Evolutionary conservation across 2,888 invertebrate genomes (phyloP), one percentile per base, ranked within the genome.

Genomic region (Monopis laevigella): DNA sequence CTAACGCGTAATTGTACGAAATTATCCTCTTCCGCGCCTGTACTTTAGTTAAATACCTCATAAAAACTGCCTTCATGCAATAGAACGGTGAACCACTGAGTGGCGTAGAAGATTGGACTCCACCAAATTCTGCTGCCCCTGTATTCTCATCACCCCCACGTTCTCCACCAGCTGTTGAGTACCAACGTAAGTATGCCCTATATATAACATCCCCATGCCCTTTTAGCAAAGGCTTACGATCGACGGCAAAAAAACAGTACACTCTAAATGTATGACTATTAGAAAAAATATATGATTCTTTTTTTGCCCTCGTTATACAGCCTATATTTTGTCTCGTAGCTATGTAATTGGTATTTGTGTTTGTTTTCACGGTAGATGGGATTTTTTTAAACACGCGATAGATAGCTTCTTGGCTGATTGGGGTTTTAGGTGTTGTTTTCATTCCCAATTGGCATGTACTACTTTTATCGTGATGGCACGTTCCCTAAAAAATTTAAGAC

Each of bases 121-220:
- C 89, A 26, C n/a, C n/a, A n/a, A n/a, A n/a, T n/a, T 88, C 89
- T 1, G 89, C 89, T 1, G 89, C 92, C 3, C 92, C 92, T 39
- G 88, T 88, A 16, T 90, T 89, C 56, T 85, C 88, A 0, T 67
- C 75, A 0, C 91, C 92, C 1, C 90, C 91, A 0, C 86, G 85
- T 40, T 57, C 71, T 0, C 67, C 71, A 0, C 63, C 67, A 0
- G 58, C 51, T 16, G 50, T 41, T 3, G 56, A 52, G 61, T 5
- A 67, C 68, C n/a, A 71, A 52, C 56, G 77, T 74, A 63, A 69
- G 39, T 39, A 39, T n/a, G n/a, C n/a, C n/a, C n/a, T n/a, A n/a
- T n/a, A n/a, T n/a, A n/a, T n/a, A n/a, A n/a, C n/a, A n/a, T n/a
- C n/a, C 14, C 12, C 6, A 7, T 29, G 11, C 12, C 7, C 29